A percentile compares a stretch with the other conserved stretches of the same genome.
Evolutionary conservation across 2,888 invertebrate genomes (phyloP).

Genomic region (Drosophila subquinaria): DNA sequence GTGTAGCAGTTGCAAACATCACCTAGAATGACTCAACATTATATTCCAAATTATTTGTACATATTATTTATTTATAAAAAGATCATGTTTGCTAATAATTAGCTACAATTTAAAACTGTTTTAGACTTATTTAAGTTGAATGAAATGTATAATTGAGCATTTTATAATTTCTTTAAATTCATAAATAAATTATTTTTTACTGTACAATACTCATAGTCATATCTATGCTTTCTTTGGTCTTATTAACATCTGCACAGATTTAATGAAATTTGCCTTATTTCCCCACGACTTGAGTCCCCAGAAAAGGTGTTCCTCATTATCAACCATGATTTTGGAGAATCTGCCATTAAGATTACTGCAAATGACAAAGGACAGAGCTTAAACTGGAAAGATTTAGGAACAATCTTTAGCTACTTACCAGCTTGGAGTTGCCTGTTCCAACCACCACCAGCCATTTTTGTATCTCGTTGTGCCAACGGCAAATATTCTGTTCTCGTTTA

Average conservation of each 20-base stretch:
- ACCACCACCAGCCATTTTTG: slow-evolving; percentile 22
- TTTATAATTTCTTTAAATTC: not conserved
- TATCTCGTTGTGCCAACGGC: not conserved
- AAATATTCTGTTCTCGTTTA: not conserved
- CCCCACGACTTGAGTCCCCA: slow-evolving; percentile 23
- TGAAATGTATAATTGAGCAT: not conserved
- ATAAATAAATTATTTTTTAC: not conserved
- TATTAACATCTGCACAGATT: slow-evolving; percentile 25
- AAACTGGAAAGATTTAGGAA: not conserved
- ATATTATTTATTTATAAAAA: slow-evolving; percentile 32
- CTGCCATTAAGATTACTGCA: slow-evolving; percentile 24
- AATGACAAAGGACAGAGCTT: not conserved
- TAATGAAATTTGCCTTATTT: slow-evolving; percentile 8
- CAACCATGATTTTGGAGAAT: not conserved
- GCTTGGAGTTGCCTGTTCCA: slow-evolving; percentile 1
- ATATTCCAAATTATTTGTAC: not conserved
- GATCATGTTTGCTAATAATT: not conserved
- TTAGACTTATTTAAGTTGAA: not conserved
- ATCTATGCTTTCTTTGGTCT: not conserved
- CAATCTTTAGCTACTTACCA: slow-evolving; percentile 13
- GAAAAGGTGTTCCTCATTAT: slow-evolving; percentile 9
- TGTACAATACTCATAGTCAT: no score
- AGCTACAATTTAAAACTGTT: not conserved
- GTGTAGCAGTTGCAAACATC: not conserved
- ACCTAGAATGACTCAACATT: not conserved